Conservation (phyloP, 2,888 invertebrate species). For the Andrena minutula region DNA sequence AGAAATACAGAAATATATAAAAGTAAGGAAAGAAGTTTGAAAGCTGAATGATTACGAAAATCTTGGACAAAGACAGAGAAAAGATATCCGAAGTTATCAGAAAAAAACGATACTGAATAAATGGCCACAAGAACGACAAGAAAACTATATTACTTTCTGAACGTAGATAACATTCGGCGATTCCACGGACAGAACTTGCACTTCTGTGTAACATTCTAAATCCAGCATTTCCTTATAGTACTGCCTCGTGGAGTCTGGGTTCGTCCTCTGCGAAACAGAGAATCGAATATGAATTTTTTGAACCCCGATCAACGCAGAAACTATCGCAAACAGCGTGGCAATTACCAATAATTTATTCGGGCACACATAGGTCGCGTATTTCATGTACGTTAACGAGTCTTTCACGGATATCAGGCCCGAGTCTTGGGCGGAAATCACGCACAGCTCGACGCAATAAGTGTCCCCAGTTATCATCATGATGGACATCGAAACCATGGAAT, state of each 20-base stretch:
- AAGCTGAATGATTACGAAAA: no score
- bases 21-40: not conserved
- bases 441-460: slow-evolving; percentile 83
- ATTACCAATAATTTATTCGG: slow-evolving; percentile 69
- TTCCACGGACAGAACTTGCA: slow-evolving; percentile 87
- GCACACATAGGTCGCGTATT: slow-evolving; percentile 79
- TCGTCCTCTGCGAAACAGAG: slow-evolving; percentile 66
- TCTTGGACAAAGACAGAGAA: no score
- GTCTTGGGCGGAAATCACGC: slow-evolving; percentile 45
- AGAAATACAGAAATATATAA: not conserved
- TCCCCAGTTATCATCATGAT: slow-evolving; percentile 69
- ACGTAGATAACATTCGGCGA: slow-evolving; percentile 90
- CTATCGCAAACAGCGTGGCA: not conserved
- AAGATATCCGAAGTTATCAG: no score
- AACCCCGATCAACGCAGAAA: not conserved
- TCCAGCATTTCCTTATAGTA: slow-evolving; percentile 82
- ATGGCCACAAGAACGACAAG: not conserved
- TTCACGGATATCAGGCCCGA: slow-evolving; percentile 79
- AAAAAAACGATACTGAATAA: no score
- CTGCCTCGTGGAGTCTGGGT: slow-evolving; percentile 74
- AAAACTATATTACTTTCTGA: slow-evolving; percentile 86
- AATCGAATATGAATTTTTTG: not conserved
- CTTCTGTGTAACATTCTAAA: slow-evolving; percentile 84
- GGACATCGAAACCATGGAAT: slow-evolving; percentile 71
- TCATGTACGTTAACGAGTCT: slow-evolving; percentile 85